Percentiles rank a stretch among this genome's conserved stretches.
These are phyloP conservation scores for Ophraella communa DNA, from an alignment of 2,888 invertebrate genomes.

Conservation along the genomic window DNA sequence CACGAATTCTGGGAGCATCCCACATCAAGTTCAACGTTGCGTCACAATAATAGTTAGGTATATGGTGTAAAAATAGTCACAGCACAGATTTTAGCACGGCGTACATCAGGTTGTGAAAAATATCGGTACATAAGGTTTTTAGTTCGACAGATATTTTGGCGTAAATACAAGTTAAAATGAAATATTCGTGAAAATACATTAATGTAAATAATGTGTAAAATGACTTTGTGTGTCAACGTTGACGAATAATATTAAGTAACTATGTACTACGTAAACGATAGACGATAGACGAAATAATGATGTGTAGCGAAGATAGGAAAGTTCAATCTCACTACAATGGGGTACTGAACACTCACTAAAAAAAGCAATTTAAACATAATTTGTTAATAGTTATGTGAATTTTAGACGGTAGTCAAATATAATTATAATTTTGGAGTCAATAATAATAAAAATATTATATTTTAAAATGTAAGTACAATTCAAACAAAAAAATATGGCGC, in stretches of 20 bases:
- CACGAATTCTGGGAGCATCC: conserved; percentile 4
- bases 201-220: conserved; percentile 33
- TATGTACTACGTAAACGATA: no score
- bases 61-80: conserved; percentile 39
- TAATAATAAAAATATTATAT: no score
- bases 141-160: conserved; percentile 30
- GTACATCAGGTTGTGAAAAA: conserved; percentile 22
- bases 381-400: no score
- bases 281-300: no score
- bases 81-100: conserved; percentile 32
- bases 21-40: conserved; percentile 12
- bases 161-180: conserved; percentile 40
- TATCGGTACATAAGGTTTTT: conserved; percentile 9
- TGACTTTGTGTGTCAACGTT: conserved; percentile 30
- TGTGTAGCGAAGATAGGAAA: no score
- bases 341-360: no score
- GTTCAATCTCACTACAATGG: no score
- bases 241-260: background rate
- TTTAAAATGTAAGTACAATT: no score
- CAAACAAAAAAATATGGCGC: no score
- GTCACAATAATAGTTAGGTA: conserved; percentile 8
- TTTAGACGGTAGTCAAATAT: no score
- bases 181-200: conserved; percentile 43
- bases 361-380: no score
- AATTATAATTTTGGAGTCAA: no score